Base-by-base conservation (phyloP, 2,888 invertebrate genomes). In the Dasypogon diadema region DNA sequence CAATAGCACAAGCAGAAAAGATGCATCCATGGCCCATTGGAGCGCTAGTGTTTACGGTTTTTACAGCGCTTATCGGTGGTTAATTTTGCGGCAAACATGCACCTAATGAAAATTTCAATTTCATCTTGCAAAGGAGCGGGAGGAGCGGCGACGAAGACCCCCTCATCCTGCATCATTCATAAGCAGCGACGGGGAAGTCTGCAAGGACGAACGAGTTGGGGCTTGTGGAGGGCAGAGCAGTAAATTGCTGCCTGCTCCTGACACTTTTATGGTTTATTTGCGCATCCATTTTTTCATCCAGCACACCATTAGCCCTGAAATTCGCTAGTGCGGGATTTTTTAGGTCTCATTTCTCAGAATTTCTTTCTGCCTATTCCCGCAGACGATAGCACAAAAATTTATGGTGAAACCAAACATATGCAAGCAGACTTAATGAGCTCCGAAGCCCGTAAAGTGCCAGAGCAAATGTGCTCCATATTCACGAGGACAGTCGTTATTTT, bases 71-170 rank as follows among this genome's bases (percentile, higher is more conserved):
- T 26, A 68, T 48, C 22, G 65, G 24, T 68, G 65, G 46, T 68
- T 68, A 48, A 68, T 68, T 48, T 68, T 48, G 65, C 26, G 65
- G 65, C 24, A 68, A 48, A 68, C 18, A 21, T 22, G 46, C 26
- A 16, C n/a, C 18, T 42, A 63, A 63, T 48, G 65, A 68, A 48
- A 68, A 68, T 68, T 46, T 46, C 24, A 68, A 48, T 68, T 68
- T 68, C 48, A 48, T 24, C 24, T 46, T 24, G 18, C 1, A 22
- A n/a, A n/a, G n/a, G n/a, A n/a, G n/a, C n/a, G n/a, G n/a, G n/a
- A n/a, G n/a, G n/a, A n/a, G n/a, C n/a, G n/a, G n/a, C 18, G n/a
- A 18, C 2, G 54, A 30, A 30, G 8, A 30, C 8, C 8, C 8
- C 30, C 3, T 8, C 8, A 30, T 3, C 8, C 8, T 8, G 30